These are phyloP conservation scores for Chrysolina haemoptera DNA, from an alignment of 2,888 invertebrate species.

Conservation along the genomic window DNA sequence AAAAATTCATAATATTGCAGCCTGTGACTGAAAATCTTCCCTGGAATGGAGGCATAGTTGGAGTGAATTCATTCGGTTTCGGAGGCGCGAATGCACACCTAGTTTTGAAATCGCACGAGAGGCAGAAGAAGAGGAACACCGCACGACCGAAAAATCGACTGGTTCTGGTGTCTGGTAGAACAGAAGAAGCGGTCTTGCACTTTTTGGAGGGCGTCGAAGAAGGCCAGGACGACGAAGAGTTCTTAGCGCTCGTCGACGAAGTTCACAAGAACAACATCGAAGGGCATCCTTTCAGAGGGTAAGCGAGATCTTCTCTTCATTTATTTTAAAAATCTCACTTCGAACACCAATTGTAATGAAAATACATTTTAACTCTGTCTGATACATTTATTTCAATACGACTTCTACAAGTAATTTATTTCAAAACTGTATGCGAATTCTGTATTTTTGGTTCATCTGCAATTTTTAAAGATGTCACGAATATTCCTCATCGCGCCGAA, in stretches of 20 bases:
- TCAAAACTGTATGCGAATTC: too few relatives aligned
- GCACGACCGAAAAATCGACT: slow-evolving; percentile 63
- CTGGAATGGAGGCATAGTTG: slow-evolving; percentile 73
- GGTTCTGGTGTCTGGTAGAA: slow-evolving; percentile 75
- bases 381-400: too few relatives aligned
- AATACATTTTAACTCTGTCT: too few relatives aligned
- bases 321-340: too few relatives aligned
- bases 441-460: too few relatives aligned
- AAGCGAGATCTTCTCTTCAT: slow-evolving; percentile 58
- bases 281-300: slow-evolving; percentile 86
- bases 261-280: slow-evolving; percentile 78
- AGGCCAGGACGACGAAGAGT: slow-evolving; percentile 76
- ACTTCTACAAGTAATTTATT: too few relatives aligned
- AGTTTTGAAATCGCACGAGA: slow-evolving; percentile 67
- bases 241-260: slow-evolving; percentile 80
- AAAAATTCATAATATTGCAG: slow-evolving; percentile 41
- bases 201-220: slow-evolving; percentile 75
- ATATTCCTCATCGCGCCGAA: too few relatives aligned
- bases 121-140: slow-evolving; percentile 31
- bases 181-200: slow-evolving; percentile 79
- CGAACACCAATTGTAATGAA: too few relatives aligned
- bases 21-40: slow-evolving; percentile 71
- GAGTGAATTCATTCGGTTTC: slow-evolving; percentile 78
- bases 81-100: slow-evolving; percentile 75
- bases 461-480: too few relatives aligned